Percentiles rank a stretch among this genome's conserved stretches.
Evolutionary conservation across 1,140 invertebrate genomes (phyloP).

Genomic region (Heliconius nattereri): DNA sequence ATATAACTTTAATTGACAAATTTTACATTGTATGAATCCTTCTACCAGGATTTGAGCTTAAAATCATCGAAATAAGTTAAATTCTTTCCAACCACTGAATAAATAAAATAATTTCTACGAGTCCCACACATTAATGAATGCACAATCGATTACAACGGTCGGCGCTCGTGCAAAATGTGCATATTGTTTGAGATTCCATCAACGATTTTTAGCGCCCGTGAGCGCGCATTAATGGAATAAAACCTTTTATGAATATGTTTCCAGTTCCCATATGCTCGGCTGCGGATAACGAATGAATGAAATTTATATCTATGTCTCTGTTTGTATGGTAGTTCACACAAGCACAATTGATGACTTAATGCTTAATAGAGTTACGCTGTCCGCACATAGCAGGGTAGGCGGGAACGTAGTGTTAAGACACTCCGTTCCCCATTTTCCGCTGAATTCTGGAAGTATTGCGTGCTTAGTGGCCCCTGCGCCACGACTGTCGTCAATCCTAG

Average conservation of each 20-base stretch:
- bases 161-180: conserved; percentile 24
- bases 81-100: neutral
- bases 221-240: conserved; percentile 68
- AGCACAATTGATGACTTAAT: conserved; percentile 37
- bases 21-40: too few species aligned
- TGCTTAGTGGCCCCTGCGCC: too few species aligned
- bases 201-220: conserved; percentile 48
- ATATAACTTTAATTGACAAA: too few species aligned
- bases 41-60: neutral
- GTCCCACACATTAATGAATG: neutral
- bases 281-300: conserved; percentile 31
- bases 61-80: neutral
- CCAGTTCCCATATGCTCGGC: conserved; percentile 31
- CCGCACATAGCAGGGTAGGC: too few species aligned
- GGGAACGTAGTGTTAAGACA: too few species aligned
- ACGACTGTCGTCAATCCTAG: neutral
- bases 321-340: neutral
- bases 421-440: too few species aligned
- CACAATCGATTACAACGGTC: conserved; percentile 3
- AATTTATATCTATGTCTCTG: neutral
- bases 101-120: neutral
- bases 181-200: conserved; percentile 53
- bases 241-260: conserved; percentile 58
- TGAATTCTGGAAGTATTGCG: too few species aligned
- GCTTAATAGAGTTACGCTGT: neutral